Conservation (phyloP, 1,140 invertebrate genomes). For the Lordiphosa collinella region DNA sequence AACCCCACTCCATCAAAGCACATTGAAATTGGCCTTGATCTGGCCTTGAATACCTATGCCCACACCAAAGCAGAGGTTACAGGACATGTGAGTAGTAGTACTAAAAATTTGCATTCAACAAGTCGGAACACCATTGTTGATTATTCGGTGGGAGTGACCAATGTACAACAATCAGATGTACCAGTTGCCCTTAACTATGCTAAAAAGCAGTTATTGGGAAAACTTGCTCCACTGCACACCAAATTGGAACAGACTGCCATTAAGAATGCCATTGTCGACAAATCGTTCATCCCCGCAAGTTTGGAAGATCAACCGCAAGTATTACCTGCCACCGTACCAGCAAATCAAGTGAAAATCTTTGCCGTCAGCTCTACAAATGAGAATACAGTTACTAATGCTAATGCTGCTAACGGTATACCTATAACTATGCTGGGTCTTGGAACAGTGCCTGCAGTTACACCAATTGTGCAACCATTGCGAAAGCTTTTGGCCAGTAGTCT, state of each 20-base stretch:
- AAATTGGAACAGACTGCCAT: conserved; percentile 11
- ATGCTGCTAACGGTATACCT: background rate
- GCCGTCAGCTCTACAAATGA: background rate
- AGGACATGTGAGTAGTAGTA: conserved; percentile 26
- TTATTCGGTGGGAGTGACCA: conserved; percentile 25
- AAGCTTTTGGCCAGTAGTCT: conserved; percentile 1
- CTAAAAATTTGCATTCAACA: background rate
- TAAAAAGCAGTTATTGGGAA: background rate
- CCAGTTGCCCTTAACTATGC: background rate
- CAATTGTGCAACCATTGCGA: background rate
- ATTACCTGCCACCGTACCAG: conserved; percentile 6
- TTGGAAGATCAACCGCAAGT: conserved; percentile 13
- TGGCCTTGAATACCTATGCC: conserved; percentile 39
- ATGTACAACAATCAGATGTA: background rate
- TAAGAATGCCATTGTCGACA: conserved; percentile 1
- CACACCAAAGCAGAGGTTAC: conserved; percentile 21
- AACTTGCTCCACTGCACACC: conserved; percentile 8
- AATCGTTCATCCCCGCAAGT: background rate
- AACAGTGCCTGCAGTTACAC: background rate
- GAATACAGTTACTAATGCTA: background rate
- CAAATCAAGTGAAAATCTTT: conserved; percentile 18
- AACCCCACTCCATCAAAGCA: conserved; percentile 13
- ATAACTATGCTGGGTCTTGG: too few species aligned
- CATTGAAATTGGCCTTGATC: conserved; percentile 15
- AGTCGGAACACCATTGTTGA: conserved; percentile 19